Evolutionary conservation across 1,140 invertebrate genomes (phyloP).

Genomic region (Doryteuthis pealeii): DNA sequence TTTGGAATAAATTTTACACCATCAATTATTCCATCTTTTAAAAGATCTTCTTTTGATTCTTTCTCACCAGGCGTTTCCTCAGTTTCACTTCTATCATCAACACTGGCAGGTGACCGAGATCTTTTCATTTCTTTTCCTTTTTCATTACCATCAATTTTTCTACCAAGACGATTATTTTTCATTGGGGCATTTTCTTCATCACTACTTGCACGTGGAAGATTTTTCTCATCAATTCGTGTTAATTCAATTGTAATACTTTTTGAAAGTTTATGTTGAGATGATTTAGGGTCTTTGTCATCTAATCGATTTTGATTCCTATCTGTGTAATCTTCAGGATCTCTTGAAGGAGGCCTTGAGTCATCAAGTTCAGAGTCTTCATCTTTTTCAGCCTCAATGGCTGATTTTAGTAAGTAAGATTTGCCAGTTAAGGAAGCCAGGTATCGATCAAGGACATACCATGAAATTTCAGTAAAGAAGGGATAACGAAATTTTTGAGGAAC

Average conservation of each 20-base stretch:
- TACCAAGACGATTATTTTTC: slow-evolving; percentile 26
- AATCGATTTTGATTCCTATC: not conserved
- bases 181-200: slow-evolving; percentile 34
- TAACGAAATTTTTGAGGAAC: slow-evolving; percentile 96
- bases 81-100: slow-evolving; percentile 16
- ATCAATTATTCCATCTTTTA: not conserved
- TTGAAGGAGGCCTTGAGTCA: slow-evolving; percentile 30
- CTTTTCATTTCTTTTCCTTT: slow-evolving; percentile 20
- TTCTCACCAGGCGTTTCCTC: slow-evolving; percentile 9
- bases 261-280: slow-evolving; percentile 33
- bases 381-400: slow-evolving; percentile 87
- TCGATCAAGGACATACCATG: slow-evolving; percentile 95
- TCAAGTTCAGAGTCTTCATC: slow-evolving; percentile 58
- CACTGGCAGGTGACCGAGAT: slow-evolving; percentile 2
- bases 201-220: slow-evolving; percentile 25
- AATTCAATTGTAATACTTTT: slow-evolving; percentile 47
- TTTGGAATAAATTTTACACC: slow-evolving; percentile 11
- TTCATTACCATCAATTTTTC: slow-evolving; percentile 15
- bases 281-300: slow-evolving; percentile 20
- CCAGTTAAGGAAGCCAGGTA: slow-evolving; percentile 89
- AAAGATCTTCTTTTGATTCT: not conserved
- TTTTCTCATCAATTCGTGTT: slow-evolving; percentile 44
- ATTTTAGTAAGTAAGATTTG: slow-evolving; percentile 90
- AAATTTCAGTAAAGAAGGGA: slow-evolving; percentile 96
- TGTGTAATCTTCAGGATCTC: slow-evolving; percentile 27